A percentile compares a stretch with the other conserved stretches of the same genome.
These are phyloP conservation scores for Tetraodon nigroviridis DNA, from an alignment of 2,113 vertebrate genomes.

Conservation along the genomic window DNA sequence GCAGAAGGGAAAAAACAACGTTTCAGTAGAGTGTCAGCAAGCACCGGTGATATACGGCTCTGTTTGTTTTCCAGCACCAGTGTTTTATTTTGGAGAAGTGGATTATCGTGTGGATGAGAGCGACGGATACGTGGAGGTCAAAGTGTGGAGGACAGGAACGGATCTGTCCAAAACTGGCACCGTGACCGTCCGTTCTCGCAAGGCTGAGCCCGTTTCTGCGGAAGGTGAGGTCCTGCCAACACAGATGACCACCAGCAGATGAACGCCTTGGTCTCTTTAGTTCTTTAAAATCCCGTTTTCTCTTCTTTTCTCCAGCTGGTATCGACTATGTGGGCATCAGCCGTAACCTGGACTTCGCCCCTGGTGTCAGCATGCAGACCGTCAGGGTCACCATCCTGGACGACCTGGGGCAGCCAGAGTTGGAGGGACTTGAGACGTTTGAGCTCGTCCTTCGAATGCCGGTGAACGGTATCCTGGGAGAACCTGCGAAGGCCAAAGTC, in stretches of 20 bases:
- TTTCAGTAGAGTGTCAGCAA: background rate
- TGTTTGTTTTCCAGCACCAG: slow-evolving; percentile 77
- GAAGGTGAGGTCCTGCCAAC: slow-evolving; percentile 74
- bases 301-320: slow-evolving; percentile 73
- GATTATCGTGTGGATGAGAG: slow-evolving; percentile 86
- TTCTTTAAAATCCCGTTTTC: background rate
- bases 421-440: slow-evolving; percentile 88
- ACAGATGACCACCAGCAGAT: too few relatives aligned
- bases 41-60: background rate
- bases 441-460: slow-evolving; percentile 89
- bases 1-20: background rate
- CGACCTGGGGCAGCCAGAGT: slow-evolving; percentile 84
- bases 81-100: slow-evolving; percentile 83
- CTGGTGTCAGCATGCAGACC: slow-evolving; percentile 84
- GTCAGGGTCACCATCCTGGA: slow-evolving; percentile 85
- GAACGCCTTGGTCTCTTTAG: background rate
- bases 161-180: slow-evolving; percentile 84
- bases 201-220: slow-evolving; percentile 80
- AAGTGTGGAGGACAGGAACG: slow-evolving; percentile 84
- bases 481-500: slow-evolving; percentile 81
- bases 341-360: slow-evolving; percentile 87
- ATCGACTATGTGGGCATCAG: slow-evolving; percentile 92
- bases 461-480: slow-evolving; percentile 81
- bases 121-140: slow-evolving; percentile 79
- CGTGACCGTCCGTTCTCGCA: slow-evolving; percentile 86